phyloP scores from a whole-genome alignment of 2,888 invertebrate genomes.

The Melitaea athalia region DNA sequence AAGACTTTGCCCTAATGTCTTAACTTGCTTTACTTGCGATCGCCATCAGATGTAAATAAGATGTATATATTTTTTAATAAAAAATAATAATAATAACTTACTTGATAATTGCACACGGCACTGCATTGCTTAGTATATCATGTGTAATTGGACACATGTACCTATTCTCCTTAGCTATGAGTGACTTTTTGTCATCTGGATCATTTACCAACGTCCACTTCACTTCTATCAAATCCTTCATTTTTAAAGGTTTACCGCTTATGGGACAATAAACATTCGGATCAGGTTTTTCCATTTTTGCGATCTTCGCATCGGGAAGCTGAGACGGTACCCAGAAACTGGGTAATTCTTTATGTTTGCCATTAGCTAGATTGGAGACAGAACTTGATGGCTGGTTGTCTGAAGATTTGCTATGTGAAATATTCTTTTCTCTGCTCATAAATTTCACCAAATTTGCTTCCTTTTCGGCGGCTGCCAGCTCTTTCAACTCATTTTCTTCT shows the following conservation, averaged over 20 bases:
- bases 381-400: slow-evolving; percentile 67
- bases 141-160: slow-evolving; percentile 99
- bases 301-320: slow-evolving; percentile 90
- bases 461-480: slow-evolving; percentile 87
- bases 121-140: slow-evolving; percentile 96
- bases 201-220: slow-evolving; percentile 96
- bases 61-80: too few species aligned
- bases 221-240: slow-evolving; percentile 95
- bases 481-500: slow-evolving; percentile 86
- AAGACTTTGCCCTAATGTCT: too few species aligned
- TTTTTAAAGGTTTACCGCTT: slow-evolving; percentile 88
- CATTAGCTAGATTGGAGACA: slow-evolving; percentile 90
- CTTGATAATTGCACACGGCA: slow-evolving; percentile 95
- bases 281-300: slow-evolving; percentile 78
- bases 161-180: slow-evolving; percentile 94
- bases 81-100: slow-evolving; percentile 41
- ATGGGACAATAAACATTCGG: slow-evolving; percentile 71
- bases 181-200: slow-evolving; percentile 91
- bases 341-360: slow-evolving; percentile 90
- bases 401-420: slow-evolving; percentile 74
- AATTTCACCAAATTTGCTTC: slow-evolving; percentile 89
- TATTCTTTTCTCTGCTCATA: slow-evolving; percentile 91
- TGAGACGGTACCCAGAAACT: slow-evolving; percentile 99
- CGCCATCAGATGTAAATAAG: too few species aligned
- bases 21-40: too few species aligned